phyloP scores from a whole-genome alignment of 2,888 invertebrate genomes.

The Agrochola lychnidis region DNA sequence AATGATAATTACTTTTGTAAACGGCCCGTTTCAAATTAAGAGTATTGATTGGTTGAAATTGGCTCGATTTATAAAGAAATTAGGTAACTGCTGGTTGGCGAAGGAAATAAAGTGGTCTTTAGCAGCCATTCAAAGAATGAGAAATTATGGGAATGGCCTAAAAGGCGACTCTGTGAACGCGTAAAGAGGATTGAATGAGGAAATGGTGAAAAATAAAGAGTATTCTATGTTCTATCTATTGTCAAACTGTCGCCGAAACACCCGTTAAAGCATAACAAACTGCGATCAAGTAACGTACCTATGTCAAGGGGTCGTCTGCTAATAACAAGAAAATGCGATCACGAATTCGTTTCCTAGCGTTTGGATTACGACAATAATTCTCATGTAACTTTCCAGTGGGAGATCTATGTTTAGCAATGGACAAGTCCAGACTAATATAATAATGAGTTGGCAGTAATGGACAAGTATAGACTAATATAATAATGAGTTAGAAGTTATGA shows the following conservation, averaged over 20 bases:
- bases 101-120: neutral
- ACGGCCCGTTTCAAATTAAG: slow-evolving; percentile 27
- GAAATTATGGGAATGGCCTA: neutral
- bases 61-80: slow-evolving; percentile 20
- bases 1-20: slow-evolving; percentile 54
- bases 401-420: neutral
- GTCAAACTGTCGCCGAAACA: neutral
- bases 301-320: neutral
- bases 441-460: neutral
- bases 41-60: slow-evolving; percentile 34
- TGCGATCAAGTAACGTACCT: neutral
- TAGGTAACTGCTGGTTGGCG: neutral
- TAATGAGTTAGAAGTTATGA: neutral
- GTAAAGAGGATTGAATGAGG: neutral
- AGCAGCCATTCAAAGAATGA: neutral
- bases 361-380: neutral
- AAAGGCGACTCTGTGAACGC: neutral
- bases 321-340: neutral
- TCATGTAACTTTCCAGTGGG: neutral
- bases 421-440: neutral
- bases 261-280: neutral
- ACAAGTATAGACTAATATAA: neutral
- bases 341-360: neutral
- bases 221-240: neutral
- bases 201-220: neutral